Evolutionary conservation across 2,888 invertebrate species (phyloP), one percentile per base, ranked within the genome.

Genomic region (Mesoligia furuncula): DNA sequence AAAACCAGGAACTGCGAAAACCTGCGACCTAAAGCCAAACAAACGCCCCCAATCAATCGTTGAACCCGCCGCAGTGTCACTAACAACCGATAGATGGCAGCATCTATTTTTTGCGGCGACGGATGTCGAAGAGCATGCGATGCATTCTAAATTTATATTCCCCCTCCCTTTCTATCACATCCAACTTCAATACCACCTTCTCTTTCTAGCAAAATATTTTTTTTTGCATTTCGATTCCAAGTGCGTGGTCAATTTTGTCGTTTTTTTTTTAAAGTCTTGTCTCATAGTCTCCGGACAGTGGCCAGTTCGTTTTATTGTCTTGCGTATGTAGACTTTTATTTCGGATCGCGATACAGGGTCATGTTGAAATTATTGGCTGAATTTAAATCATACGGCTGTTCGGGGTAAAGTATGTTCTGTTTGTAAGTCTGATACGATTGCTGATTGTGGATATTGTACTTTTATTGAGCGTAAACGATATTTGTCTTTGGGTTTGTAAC

Each of bases 141-240:
- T 95, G 96, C 96, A 96, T 96, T 96, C 95, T 95, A 96, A 96
- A 94, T 95, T 95, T 92, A 94, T 93, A 92, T 93, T 90, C 89
- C 86, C 92, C 90, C 90, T 95, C 91, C 92, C 93, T 87, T 90
- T 95, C 94, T 93, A 91, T 91, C 94, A 89, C 88, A 86, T 89
- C 86, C 88, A 78, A 76, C 77, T 84, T 81, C 83, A 88, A 91
- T 93, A 88, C 84, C 76, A 80, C 91, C 88, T 89, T 96, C 95
- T 93, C 95, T 89, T 88, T 96, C 93, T 86, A 87, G 91, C 92
- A 91, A 93, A 93, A 94, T 91, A 92, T 94, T 92, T 95, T 96
- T 94, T 96, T 96, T 96, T 96, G 95, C 95, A 95, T 96, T 96
- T 96, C 95, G 93, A 96, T 96, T 96, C 95, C 90, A 93, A 94